phyloP scores from a whole-genome alignment of 2,888 invertebrate genomes.

The Notodonta dromedarius region DNA sequence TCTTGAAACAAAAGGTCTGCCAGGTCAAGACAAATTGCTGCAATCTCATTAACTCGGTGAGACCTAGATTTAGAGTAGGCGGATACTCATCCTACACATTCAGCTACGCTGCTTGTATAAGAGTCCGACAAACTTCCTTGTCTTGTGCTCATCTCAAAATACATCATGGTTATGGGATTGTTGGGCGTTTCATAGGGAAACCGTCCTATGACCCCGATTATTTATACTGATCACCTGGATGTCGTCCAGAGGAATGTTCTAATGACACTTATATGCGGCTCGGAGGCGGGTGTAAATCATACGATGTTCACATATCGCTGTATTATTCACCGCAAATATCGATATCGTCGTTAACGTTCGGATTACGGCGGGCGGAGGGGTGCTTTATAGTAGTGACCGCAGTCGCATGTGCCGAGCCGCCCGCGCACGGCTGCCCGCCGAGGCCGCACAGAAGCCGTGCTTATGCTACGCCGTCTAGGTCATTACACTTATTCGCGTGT shows the following conservation, averaged over 20 bases:
- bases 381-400: conserved; percentile 71
- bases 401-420: conserved; percentile 75
- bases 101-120: conserved; percentile 7
- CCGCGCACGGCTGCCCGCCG: conserved; percentile 73
- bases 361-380: conserved; percentile 71
- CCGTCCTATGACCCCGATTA: conserved; percentile 44
- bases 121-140: conserved; percentile 11
- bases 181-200: conserved; percentile 30
- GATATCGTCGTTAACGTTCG: conserved; percentile 76
- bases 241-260: conserved; percentile 69
- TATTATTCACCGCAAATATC: conserved; percentile 78
- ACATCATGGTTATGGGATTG: conserved; percentile 17
- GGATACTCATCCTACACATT: background rate
- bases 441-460: conserved; percentile 76
- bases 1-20: background rate
- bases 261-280: conserved; percentile 53
- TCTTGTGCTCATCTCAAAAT: conserved; percentile 18
- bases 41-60: no score
- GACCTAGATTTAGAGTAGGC: background rate
- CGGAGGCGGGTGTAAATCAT: conserved; percentile 56
- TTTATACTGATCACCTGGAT: conserved; percentile 69
- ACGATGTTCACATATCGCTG: conserved; percentile 61
- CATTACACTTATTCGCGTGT: conserved; percentile 81
- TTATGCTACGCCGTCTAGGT: conserved; percentile 70
- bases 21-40: background rate